phyloP scores from a whole-genome alignment of 1,140 invertebrate species.

The Oryzaephilus surinamensis region DNA sequence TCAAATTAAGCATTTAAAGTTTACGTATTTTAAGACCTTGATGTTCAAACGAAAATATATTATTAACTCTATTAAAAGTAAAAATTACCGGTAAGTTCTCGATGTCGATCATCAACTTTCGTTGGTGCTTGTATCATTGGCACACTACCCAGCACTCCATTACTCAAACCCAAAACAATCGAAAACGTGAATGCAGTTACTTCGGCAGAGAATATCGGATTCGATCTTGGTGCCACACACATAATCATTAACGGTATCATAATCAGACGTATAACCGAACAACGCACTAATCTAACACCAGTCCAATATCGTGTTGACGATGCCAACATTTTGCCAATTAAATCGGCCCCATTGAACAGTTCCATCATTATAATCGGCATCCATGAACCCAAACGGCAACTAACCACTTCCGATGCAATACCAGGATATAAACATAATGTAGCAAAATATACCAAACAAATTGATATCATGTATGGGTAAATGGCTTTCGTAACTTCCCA shows the following conservation, averaged over 20 bases:
- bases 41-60: too few species aligned
- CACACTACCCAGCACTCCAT: conserved; percentile 78
- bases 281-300: conserved; percentile 53
- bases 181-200: conserved; percentile 58
- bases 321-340: conserved; percentile 70
- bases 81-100: conserved; percentile 68
- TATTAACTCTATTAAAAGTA: too few species aligned
- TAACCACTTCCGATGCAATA: conserved; percentile 77
- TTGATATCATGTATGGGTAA: conserved; percentile 82
- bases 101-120: conserved; percentile 64
- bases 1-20: not conserved
- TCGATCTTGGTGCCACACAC: conserved; percentile 62
- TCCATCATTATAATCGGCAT: conserved; percentile 88
- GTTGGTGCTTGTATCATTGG: conserved; percentile 84
- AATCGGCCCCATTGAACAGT: conserved; percentile 74
- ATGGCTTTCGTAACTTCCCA: conserved; percentile 69
- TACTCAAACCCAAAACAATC: conserved; percentile 67
- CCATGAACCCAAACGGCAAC: conserved; percentile 71
- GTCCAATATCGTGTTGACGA: conserved; percentile 72
- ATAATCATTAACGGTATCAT: conserved; percentile 71
- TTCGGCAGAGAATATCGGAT: conserved; percentile 62
- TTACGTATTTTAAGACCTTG: not conserved
- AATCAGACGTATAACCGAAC: conserved; percentile 45
- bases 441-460: conserved; percentile 76
- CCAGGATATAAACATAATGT: conserved; percentile 82